Conservation (phyloP, 53 echinoderm and acorn worm genomes). For the Hippasteria phrygiana region DNA sequence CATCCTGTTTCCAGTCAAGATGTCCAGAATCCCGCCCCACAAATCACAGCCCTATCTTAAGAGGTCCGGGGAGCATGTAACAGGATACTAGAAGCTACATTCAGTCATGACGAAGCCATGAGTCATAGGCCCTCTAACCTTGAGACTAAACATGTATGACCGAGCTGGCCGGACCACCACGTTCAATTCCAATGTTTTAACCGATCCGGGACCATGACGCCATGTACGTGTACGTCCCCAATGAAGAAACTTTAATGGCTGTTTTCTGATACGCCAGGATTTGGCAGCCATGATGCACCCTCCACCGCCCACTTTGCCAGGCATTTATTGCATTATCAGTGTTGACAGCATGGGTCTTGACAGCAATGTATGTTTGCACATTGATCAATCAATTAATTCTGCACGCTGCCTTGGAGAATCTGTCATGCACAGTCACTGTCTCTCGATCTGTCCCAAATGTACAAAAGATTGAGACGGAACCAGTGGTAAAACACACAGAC, state of each 20-base stretch:
- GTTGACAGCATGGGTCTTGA: constrained; percentile 6
- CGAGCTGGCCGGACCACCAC: too few species aligned
- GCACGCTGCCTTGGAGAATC: background rate
- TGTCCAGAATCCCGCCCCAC: constrained; percentile 40
- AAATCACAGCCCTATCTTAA: constrained; percentile 37
- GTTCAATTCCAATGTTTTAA: background rate
- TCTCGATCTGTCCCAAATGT: background rate
- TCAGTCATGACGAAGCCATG: constrained; percentile 25
- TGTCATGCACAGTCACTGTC: background rate
- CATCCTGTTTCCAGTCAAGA: constrained; percentile 53
- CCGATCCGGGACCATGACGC: too few species aligned
- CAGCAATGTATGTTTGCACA: constrained; percentile 1
- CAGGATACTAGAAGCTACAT: constrained; percentile 45
- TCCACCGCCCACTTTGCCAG: background rate
- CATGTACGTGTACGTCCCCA: background rate
- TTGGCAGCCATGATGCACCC: background rate
- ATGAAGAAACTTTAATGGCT: background rate
- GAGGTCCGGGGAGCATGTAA: constrained; percentile 42
- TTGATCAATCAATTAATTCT: constrained; percentile 50
- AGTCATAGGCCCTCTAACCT: constrained; percentile 57
- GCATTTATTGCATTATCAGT: background rate
- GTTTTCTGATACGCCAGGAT: background rate
- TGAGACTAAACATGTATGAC: constrained; percentile 9
- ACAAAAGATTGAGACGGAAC: background rate
- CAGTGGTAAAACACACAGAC: too few species aligned